Percentiles rank a stretch among this genome's conserved stretches.
phyloP scores from a whole-genome alignment of 2,113 vertebrate genomes.

The Mixornis gularis region DNA sequence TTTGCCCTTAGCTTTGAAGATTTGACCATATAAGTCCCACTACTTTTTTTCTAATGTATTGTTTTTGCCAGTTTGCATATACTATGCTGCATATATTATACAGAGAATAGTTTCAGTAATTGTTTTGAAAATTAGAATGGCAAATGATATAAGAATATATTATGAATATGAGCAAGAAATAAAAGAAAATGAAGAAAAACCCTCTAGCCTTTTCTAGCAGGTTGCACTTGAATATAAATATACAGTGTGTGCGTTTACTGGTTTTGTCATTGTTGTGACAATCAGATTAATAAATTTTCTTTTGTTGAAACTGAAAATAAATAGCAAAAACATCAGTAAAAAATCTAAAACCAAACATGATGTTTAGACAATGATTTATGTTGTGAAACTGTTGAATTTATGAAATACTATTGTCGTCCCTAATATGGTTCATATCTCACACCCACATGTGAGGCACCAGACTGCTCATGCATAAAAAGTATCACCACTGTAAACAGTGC shows the following conservation, averaged over 20 bases:
- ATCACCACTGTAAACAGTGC: not conserved
- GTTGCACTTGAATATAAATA: not conserved
- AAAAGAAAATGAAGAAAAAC: not conserved
- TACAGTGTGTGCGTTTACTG: not conserved
- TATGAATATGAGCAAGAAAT: not conserved
- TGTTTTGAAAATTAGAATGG: not conserved
- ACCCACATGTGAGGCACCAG: not conserved
- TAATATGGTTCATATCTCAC: not conserved
- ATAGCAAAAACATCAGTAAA: not conserved
- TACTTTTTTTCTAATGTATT: not conserved
- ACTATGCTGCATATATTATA: not conserved
- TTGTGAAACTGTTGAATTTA: not conserved
- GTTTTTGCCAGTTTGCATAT: not conserved
- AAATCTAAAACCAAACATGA: fast-evolving
- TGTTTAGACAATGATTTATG: not conserved
- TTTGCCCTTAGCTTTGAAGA: not conserved
- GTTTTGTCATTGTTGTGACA: not conserved
- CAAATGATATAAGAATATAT: not conserved
- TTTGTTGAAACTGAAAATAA: not conserved
- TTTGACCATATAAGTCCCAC: not conserved
- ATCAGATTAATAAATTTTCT: not conserved
- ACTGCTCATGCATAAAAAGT: not conserved
- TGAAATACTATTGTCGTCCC: not conserved
- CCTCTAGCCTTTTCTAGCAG: not conserved
- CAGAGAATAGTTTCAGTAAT: not conserved